Percentiles rank a stretch among this genome's conserved stretches.
phyloP scores from a whole-genome alignment of 2,113 vertebrate genomes.

The Myiozetetes cayanensis region DNA sequence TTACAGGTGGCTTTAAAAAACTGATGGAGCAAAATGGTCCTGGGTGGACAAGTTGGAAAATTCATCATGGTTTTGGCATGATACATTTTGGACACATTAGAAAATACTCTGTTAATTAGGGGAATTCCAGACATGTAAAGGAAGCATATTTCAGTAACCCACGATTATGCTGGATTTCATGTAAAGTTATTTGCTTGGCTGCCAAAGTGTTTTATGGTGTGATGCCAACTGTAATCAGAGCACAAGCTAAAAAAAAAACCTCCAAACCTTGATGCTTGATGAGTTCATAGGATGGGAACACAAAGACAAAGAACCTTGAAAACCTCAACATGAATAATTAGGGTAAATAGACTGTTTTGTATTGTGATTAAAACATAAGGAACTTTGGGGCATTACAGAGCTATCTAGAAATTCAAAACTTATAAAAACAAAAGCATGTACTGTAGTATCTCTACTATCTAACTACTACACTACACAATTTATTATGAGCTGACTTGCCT shows the following conservation, averaged over 20 bases:
- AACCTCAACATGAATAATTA: slow-evolving; percentile 32
- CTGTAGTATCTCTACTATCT: neutral
- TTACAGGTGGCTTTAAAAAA: neutral
- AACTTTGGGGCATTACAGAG: neutral
- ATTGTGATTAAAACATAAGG: slow-evolving; percentile 23
- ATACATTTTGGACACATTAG: slow-evolving; percentile 61
- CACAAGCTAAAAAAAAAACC: neutral
- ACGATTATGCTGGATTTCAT: slow-evolving; percentile 21
- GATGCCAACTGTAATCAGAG: slow-evolving; percentile 57
- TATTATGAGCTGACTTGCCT: neutral
- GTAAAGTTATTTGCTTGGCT: slow-evolving; percentile 59
- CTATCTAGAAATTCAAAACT: slow-evolving; percentile 48
- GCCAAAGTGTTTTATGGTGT: slow-evolving; percentile 64
- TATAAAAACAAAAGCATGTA: slow-evolving; percentile 20
- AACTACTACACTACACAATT: neutral
- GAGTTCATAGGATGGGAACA: slow-evolving; percentile 31
- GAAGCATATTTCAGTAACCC: slow-evolving; percentile 63
- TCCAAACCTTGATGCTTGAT: slow-evolving; percentile 35
- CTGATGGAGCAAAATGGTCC: neutral
- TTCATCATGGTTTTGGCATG: neutral
- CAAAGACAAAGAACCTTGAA: slow-evolving; percentile 33
- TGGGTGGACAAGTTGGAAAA: slow-evolving; percentile 14
- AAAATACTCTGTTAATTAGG: slow-evolving; percentile 81
- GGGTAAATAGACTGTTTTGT: neutral
- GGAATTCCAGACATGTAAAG: slow-evolving; percentile 80